Conservation (phyloP, 2,797 vertebrate species). For the Pseudopleuronectes americanus region DNA sequence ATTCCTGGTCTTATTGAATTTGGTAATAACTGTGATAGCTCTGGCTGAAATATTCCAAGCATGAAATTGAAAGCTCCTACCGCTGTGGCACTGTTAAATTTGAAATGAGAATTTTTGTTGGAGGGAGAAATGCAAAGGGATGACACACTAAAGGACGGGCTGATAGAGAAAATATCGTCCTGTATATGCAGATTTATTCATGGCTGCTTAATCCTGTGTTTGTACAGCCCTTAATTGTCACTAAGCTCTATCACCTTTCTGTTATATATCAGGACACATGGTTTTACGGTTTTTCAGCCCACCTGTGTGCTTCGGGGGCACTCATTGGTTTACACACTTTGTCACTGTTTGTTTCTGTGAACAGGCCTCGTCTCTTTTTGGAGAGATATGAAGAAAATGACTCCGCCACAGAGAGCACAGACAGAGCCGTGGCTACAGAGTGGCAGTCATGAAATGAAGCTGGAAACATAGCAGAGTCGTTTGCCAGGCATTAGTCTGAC, state of each 20-base stretch:
- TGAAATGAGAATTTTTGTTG: constrained; percentile 63
- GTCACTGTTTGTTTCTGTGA: not conserved
- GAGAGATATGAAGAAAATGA: constrained; percentile 12
- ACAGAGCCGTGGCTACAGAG: constrained; percentile 50
- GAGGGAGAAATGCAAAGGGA: constrained; percentile 42
- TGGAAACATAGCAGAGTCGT: constrained; percentile 41
- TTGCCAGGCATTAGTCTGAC: constrained; percentile 47
- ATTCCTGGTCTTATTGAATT: constrained; percentile 71
- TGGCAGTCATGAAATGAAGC: constrained; percentile 48
- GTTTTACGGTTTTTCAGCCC: not conserved
- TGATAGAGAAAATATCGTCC: constrained; percentile 47
- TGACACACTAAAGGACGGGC: constrained; percentile 27
- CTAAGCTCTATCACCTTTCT: not conserved
- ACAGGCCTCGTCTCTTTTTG: constrained; percentile 31
- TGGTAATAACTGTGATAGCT: constrained; percentile 66
- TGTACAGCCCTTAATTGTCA: constrained; percentile 17
- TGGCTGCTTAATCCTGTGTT: constrained; percentile 28
- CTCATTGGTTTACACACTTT: not conserved
- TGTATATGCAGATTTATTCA: constrained; percentile 19
- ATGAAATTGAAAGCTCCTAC: constrained; percentile 69
- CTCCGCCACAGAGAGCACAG: constrained; percentile 7
- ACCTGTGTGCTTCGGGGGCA: not conserved
- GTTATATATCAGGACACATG: not conserved
- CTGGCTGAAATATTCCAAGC: constrained; percentile 65
- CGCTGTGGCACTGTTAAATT: constrained; percentile 53